Base-by-base conservation (phyloP, 2,797 vertebrate species). In the Okamejei kenojei region DNA sequence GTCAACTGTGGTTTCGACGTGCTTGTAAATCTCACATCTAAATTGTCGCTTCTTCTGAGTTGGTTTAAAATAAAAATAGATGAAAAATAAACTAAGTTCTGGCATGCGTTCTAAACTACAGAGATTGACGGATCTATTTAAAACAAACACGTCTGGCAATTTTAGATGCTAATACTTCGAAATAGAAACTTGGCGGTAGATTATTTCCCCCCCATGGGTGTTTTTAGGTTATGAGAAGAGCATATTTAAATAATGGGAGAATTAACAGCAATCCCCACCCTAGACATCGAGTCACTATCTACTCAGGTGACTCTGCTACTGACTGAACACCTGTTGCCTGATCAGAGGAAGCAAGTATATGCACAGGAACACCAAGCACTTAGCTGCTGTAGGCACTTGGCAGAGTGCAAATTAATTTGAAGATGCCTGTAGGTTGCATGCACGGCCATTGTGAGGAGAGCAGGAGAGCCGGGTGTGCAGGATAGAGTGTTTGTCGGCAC, bases 41-140 rank as follows among this genome's bases (percentile, higher is more conserved):
- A 92, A 92, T 38, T 74, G 35, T 29, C 73, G 11, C 68, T 54
- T 13, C 71, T 90, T 71, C 11, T 68, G 38, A 32, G 23, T 74
- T 76, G 38, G 90, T 92, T 74, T 54, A 76, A 92, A 73, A 92
- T 92, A 74, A 74, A 54, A 74, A 74, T 21, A 74, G 38, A n/a
- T 15, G 10, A n/a, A 92, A 92, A 92, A 58, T 76, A 92, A 92
- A 92, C 38, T n/a, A 45, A 76, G 58, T 76, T 92, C 90, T 92
- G 35, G 35, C 71, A 92, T 54, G 26, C 1, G 21, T 54, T 29
- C 68, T 54, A 76, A 92, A 58, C 71, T 76, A 90, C 88, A 91
- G 45, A 11, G 32, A 26, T 90, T 74, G 21, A 19, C 38, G 76
- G 90, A 76, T 26, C 13, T 13, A 54, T 76, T 76, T 92, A 92